Evolutionary conservation across 2,888 invertebrate species (phyloP), one percentile per base, ranked within the genome.

Genomic region (Gari tellinella): DNA sequence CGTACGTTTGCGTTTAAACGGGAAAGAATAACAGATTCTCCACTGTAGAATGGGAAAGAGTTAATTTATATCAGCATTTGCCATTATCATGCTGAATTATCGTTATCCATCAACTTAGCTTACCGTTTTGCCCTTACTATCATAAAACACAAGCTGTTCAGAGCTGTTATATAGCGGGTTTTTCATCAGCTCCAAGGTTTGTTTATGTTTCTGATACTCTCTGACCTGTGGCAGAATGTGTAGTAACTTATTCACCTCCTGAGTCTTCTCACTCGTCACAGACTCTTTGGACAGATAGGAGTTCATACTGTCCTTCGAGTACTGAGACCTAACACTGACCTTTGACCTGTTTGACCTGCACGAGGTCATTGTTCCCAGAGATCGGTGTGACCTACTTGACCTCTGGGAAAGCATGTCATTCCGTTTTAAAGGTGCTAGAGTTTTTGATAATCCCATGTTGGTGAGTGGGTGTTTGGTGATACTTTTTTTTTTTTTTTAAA

Each of bases 121-220:
- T 49, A 68, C 68, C 68, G 51, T 45, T 37, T 37, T 43, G 23
- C 69, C 65, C 37, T 72, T 56, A 10, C 46, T 38, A 26, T 52
- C 61, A 53, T 56, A 72, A 46, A 67, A 72, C 21, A 67, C 63
- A 10, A 67, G 43, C 45, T 64, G 60, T 40, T 67, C 70, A 45
- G 48, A 63, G 48, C 53, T 76, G 38, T 56, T 57, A 57, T 60
- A 67, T 45, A 45, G 23, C 0, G 61, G 66, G 37, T 70, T 48
- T 23, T 25, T n/a, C 4, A 25, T 5, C 21, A 26, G 21, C 1
- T 5, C 17, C 12, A 51, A 38, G 14, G 15, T 40, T 14, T 51
- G 41, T 53, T 53, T 67, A 19, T 38, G 51, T 17, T 43, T 41
- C 26, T 76, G 64, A 63, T 55, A 76, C 41, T 64, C 56, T 23